Percentiles rank a stretch among this genome's conserved stretches.
Evolutionary conservation across 2,888 invertebrate genomes (phyloP).

Genomic region (Seira ritae): DNA sequence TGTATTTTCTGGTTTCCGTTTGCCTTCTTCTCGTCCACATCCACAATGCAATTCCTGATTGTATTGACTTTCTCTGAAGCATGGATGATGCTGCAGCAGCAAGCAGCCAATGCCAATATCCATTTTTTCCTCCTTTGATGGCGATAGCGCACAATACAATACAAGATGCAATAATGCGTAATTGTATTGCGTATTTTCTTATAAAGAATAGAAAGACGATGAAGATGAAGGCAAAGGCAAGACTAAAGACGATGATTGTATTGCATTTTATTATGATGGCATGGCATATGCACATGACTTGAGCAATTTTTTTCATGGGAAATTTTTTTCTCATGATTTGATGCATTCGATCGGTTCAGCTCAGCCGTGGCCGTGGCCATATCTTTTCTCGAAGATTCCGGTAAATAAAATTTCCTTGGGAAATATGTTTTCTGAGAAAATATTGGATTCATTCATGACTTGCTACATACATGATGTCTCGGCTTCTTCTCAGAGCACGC

Average conservation of each 20-base stretch:
- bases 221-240: background rate
- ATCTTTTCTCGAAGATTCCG: too few species aligned
- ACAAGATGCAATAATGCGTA: conserved; percentile 49
- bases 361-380: too few species aligned
- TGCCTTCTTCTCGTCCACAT: conserved; percentile 8
- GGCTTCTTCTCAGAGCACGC: conserved; percentile 2
- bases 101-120: background rate
- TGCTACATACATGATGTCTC: conserved; percentile 5
- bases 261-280: too few species aligned
- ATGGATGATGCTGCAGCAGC: background rate
- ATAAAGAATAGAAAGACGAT: conserved; percentile 1
- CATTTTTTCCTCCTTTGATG: conserved; percentile 20
- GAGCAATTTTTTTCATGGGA: too few species aligned
- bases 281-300: too few species aligned
- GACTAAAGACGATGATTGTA: too few species aligned
- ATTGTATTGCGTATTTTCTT: conserved; percentile 40
- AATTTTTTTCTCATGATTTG: too few species aligned
- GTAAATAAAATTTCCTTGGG: conserved; percentile 35
- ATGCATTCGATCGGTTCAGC: too few species aligned
- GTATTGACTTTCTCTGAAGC: conserved; percentile 4
- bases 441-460: background rate
- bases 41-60: conserved; percentile 26
- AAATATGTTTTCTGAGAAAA: background rate
- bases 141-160: conserved; percentile 32
- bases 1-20: too few species aligned